These are phyloP conservation scores for Sebastes glaucus DNA, from an alignment of 2,797 vertebrate species.

Conservation along the genomic window DNA sequence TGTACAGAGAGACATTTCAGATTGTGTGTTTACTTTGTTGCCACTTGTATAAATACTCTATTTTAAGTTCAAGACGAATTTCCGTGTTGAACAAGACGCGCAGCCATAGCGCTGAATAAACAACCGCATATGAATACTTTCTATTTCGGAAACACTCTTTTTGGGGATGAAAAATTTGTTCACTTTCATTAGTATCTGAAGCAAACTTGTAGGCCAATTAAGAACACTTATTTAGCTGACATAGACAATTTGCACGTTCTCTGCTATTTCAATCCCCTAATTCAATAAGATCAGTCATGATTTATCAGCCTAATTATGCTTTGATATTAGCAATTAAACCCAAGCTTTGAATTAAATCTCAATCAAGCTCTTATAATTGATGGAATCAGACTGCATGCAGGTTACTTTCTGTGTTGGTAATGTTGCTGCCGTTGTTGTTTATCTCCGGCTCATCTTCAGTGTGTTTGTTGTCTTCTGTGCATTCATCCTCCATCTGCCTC, in stretches of 20 bases:
- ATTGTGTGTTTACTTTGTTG: neutral
- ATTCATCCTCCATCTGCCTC: slow-evolving; percentile 75
- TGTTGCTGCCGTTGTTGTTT: slow-evolving; percentile 63
- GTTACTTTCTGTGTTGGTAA: slow-evolving; percentile 67
- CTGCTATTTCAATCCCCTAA: slow-evolving; percentile 83
- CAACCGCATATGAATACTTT: neutral
- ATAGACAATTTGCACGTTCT: slow-evolving; percentile 84
- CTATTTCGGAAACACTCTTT: slow-evolving; percentile 25
- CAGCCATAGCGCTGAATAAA: neutral
- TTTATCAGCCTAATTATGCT: slow-evolving; percentile 87
- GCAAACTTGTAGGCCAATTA: slow-evolving; percentile 81
- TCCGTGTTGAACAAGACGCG: neutral
- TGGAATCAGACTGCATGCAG: slow-evolving; percentile 80
- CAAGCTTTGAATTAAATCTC: slow-evolving; percentile 86
- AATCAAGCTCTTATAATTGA: slow-evolving; percentile 86
- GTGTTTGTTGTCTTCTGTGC: slow-evolving; percentile 68
- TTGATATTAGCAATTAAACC: slow-evolving; percentile 89
- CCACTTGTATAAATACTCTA: neutral
- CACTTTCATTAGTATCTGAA: slow-evolving; percentile 64
- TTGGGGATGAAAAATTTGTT: slow-evolving; percentile 45
- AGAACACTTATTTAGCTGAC: slow-evolving; percentile 89
- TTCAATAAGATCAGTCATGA: slow-evolving; percentile 87
- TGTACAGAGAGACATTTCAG: neutral
- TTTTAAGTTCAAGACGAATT: slow-evolving; percentile 9
- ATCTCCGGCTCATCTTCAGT: slow-evolving; percentile 59